Base-by-base conservation (phyloP, 2,888 invertebrate species). In the Dicyrtoma fusca region DNA sequence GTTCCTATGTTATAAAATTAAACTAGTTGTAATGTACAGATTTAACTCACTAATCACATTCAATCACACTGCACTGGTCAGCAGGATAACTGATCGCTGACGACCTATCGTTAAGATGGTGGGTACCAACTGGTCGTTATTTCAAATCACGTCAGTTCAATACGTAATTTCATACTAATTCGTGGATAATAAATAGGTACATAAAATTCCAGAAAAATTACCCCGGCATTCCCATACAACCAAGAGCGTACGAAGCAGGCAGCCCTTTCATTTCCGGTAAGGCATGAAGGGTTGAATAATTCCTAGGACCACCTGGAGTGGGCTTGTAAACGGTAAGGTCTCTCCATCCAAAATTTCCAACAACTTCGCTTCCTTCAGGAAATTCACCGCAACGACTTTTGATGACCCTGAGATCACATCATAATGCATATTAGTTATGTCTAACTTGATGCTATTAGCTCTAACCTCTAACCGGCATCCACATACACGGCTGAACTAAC, bases 321-420 rank as follows among this genome's bases (percentile, higher is more conserved):
- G 77, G 75, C 14, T 86, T 85, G 1, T 86, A 82, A 42, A 89
- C 82, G 0, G 88, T 87, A 77, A 87, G 86, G 0, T 87, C 87
- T 77, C 88, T 84, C 92, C 92, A 92, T 23, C 92, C 92, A 34
- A 69, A 69, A 73, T 86, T 83, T 4, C 87, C 89, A 2, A 88
- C 83, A n/a, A 92, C 85, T 79, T 87, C 85, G 80, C 86, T 86
- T 1, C 90, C 91, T 19, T 88, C 87, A 0, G 89, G 88, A 82
- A 85, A 91, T 5, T 88, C 85, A 13, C 85, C 80, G 83, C 90
- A 87, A 76, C 88, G 89, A 76, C 90, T 91, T 68, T 88, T 88
- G 68, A 89, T 85, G 45, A 92, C 88, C 82, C 91, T 90, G 34
- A 10, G n/a, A 10, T 26, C 17, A 53, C 10, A 14, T 19, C 6